Conservation (phyloP, 2,888 invertebrate genomes). For the Selenia dentaria region DNA sequence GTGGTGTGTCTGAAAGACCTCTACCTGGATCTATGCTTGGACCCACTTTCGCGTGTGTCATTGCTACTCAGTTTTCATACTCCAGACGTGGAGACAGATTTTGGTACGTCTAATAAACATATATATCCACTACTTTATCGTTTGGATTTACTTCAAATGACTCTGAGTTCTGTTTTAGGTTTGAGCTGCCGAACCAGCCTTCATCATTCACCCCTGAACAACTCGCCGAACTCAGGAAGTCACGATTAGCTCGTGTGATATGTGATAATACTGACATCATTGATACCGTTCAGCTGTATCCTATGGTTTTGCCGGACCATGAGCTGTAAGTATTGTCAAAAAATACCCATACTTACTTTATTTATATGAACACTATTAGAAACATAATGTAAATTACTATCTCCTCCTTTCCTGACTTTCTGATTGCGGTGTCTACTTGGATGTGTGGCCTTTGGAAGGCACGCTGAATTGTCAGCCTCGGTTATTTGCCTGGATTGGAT, state of each 20-base stretch:
- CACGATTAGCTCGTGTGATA: conserved; percentile 91
- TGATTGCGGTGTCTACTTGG: too few relatives aligned
- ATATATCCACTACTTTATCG: neutral
- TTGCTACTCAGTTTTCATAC: conserved; percentile 96
- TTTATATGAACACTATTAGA: too few relatives aligned
- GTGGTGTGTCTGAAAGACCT: conserved; percentile 96
- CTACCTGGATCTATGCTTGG: conserved; percentile 96
- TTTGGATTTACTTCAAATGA: neutral
- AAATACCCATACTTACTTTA: too few relatives aligned
- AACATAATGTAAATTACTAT: too few relatives aligned
- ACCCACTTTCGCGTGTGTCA: conserved; percentile 96
- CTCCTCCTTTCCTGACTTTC: too few relatives aligned
- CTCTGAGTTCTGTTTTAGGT: conserved; percentile 70
- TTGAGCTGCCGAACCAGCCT: conserved; percentile 95
- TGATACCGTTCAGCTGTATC: conserved; percentile 95
- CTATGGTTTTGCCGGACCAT: conserved; percentile 96
- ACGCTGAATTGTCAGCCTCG: too few relatives aligned
- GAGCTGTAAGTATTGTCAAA: conserved; percentile 89
- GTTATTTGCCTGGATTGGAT: too few relatives aligned
- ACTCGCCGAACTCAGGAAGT: conserved; percentile 92
- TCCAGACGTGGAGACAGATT: conserved; percentile 95
- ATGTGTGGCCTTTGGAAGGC: too few relatives aligned
- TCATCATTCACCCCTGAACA: conserved; percentile 96
- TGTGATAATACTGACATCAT: conserved; percentile 97
- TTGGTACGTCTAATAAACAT: conserved; percentile 85